These are phyloP conservation scores for Muschampia plurimacula DNA, from an alignment of 2,888 invertebrate genomes.

Conservation along the genomic window DNA sequence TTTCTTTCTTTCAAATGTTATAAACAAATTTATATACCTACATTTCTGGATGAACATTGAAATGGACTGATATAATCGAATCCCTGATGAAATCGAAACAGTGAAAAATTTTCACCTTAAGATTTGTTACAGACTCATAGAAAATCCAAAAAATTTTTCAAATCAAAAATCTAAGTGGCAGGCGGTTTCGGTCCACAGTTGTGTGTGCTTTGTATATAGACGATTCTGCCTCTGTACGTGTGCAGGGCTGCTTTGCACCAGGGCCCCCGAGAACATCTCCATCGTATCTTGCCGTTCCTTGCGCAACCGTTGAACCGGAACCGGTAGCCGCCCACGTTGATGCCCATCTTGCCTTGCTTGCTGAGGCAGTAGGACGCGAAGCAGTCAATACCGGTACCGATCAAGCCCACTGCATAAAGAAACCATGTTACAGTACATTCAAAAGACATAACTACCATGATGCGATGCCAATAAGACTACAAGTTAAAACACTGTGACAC, in stretches of 20 bases:
- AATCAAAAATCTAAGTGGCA: background rate
- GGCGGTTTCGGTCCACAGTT: constrained; percentile 79
- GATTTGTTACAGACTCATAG: too few relatives aligned
- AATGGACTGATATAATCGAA: background rate
- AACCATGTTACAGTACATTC: constrained; percentile 23
- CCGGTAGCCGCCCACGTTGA: constrained; percentile 78
- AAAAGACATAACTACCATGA: background rate
- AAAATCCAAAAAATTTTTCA: too few relatives aligned
- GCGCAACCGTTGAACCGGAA: constrained; percentile 81
- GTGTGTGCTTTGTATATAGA: constrained; percentile 78
- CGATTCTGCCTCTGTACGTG: constrained; percentile 76
- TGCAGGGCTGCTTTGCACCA: constrained; percentile 82
- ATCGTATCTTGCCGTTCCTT: constrained; percentile 78
- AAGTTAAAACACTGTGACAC: background rate
- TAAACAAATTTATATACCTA: background rate
- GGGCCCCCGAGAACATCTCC: constrained; percentile 78
- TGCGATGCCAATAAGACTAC: background rate
- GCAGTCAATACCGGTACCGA: constrained; percentile 73
- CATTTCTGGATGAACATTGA: constrained; percentile 16
- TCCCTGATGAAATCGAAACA: background rate
- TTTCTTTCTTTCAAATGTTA: too few relatives aligned
- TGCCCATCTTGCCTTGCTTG: constrained; percentile 82
- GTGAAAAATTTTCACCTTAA: too few relatives aligned
- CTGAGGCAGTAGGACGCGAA: constrained; percentile 81
- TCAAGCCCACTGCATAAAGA: constrained; percentile 66